Evolutionary conservation across 2,113 vertebrate genomes (phyloP).

Genomic region (Phocoena sinus): DNA sequence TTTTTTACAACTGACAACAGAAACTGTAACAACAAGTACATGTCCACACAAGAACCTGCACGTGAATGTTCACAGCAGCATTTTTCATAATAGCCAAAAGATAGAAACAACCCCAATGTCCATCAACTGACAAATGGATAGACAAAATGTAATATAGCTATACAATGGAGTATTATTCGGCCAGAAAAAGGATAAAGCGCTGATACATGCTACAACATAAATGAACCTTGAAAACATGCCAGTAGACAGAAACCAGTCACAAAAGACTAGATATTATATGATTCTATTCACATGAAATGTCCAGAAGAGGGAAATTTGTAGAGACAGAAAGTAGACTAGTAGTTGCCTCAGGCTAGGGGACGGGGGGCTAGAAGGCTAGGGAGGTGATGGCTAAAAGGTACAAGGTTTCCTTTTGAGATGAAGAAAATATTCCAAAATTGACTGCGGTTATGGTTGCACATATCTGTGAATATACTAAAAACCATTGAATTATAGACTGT

Average conservation of each 20-base stretch:
- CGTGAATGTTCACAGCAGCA: not conserved
- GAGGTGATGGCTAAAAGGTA: not conserved
- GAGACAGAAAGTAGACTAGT: not conserved
- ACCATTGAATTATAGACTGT: not conserved
- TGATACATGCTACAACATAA: not conserved
- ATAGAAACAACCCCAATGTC: not conserved
- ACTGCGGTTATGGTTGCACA: not conserved
- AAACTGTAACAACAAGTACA: not conserved
- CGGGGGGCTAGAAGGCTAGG: too few relatives aligned
- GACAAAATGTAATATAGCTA: not conserved
- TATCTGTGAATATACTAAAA: not conserved
- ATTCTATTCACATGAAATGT: not conserved
- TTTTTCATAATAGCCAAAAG: not conserved
- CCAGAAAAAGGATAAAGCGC: not conserved
- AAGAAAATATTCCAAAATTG: not conserved
- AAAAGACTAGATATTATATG: not conserved
- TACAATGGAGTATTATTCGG: not conserved
- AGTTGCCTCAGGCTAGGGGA: not conserved
- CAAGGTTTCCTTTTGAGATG: not conserved
- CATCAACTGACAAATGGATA: not conserved
- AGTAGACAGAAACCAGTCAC: not conserved
- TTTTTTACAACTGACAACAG: not conserved
- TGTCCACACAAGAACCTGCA: not conserved
- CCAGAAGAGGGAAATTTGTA: not conserved
- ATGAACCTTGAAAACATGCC: not conserved